Evolutionary conservation across 2,113 vertebrate species (phyloP), one percentile per base, ranked within the genome.

Genomic region (Regulus satrapa): DNA sequence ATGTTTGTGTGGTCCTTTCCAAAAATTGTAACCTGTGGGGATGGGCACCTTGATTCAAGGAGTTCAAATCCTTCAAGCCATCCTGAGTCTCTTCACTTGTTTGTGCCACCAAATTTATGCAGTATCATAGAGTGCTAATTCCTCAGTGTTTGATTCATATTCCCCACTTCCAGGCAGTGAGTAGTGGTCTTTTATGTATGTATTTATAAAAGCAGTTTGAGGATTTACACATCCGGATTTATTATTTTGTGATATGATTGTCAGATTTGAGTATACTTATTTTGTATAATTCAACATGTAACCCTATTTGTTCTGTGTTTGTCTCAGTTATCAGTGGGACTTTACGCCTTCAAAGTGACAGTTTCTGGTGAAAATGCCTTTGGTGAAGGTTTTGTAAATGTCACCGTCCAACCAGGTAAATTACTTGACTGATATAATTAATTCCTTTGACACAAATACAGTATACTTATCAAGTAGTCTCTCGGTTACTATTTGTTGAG

Each of bases 321-420:
- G 9, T 94, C 92, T 79, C 94, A 98, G 98, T 92, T 99, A 43
- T 97, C 98, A 3, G 91, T 94, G 46, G 98, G 98, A 87, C 76
- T 95, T 62, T 98, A 98, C 69, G 41, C 88, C 84, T 97, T 99
- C 94, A 98, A 95, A 97, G 97, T 98, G 59, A 80, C 76, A 1
- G 98, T 99, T 94, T 97, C 97, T 75, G 96, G 97, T 92, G 98
- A 98, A 61, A 95, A 94, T 34, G 95, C 97, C 61, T 98, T 97
- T 96, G 98, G 98, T 67, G 98, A 99, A 97, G 97, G 97, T 80
- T 97, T 97, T 92, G 96, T 98, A 71, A 98, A 98, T 84, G 94
- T 99, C 85, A 98, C 98, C 0, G 98, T 98, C 63, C 95, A 97
- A 71, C 97, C 98, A 97, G 98, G 98, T 98, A 98, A 94, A 94